Conservation (phyloP, 2,113 vertebrate genomes). For the Percina caprodes region DNA sequence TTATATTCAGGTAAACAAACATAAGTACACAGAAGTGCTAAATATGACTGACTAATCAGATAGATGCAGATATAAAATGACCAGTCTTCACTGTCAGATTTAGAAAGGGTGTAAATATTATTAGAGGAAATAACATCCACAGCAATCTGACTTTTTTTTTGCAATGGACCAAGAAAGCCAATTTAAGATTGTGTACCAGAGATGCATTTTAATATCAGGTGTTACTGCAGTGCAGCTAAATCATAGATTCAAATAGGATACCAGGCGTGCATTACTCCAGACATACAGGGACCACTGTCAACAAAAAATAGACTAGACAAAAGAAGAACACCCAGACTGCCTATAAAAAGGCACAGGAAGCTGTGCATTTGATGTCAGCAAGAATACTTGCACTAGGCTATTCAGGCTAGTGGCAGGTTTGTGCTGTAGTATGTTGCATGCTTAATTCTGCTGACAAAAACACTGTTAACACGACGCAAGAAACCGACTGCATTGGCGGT, state of each 20-base stretch:
- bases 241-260: conserved; percentile 15
- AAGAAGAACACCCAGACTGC: background rate
- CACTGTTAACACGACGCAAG: conserved; percentile 14
- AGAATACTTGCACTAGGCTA: background rate
- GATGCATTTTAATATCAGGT: conserved; percentile 25
- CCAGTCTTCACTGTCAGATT: conserved; percentile 15
- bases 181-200: conserved; percentile 29
- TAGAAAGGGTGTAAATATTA: conserved; percentile 31
- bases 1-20: conserved; percentile 13
- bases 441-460: conserved; percentile 57
- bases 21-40: background rate
- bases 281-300: background rate
- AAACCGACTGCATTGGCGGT: background rate
- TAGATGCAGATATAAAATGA: background rate
- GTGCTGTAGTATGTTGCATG: conserved; percentile 8
- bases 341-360: conserved; percentile 6
- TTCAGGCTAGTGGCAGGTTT: conserved; percentile 21
- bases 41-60: conserved; percentile 34
- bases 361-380: conserved; percentile 13
- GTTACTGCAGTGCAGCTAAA: conserved; percentile 16
- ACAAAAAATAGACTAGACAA: background rate
- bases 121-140: conserved; percentile 13
- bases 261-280: background rate
- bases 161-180: conserved; percentile 19
- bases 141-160: conserved; percentile 15